Evolutionary conservation across 2,797 vertebrate species (phyloP).

Genomic region (Protonibea diacanthus): DNA sequence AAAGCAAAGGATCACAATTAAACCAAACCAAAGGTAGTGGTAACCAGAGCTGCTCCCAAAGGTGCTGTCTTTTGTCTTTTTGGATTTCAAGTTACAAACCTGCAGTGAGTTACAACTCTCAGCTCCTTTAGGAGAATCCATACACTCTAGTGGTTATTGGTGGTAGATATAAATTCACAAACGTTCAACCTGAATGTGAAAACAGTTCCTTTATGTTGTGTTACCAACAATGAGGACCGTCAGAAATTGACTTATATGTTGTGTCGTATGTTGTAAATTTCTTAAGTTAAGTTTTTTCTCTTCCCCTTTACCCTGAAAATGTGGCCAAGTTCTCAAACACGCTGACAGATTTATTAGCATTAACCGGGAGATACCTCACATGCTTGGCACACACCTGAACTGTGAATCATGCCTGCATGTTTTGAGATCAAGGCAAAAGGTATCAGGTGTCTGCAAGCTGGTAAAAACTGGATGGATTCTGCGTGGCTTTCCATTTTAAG

Average conservation of each 20-base stretch:
- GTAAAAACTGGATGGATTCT: conserved; percentile 24
- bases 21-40: conserved; percentile 19
- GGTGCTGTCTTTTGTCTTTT: conserved; percentile 37
- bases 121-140: not conserved
- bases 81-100: conserved; percentile 37
- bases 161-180: conserved; percentile 2
- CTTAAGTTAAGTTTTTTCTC: not conserved
- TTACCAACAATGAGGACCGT: not conserved
- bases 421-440: conserved; percentile 49
- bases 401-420: conserved; percentile 54
- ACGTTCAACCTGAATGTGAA: not conserved
- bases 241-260: not conserved
- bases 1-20: conserved; percentile 27
- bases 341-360: conserved; percentile 63
- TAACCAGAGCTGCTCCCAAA: conserved; percentile 52
- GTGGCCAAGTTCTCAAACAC: conserved; percentile 17
- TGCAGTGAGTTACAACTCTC: not conserved
- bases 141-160: conserved; percentile 1
- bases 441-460: conserved; percentile 48
- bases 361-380: conserved; percentile 45
- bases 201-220: not conserved
- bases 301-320: conserved; percentile 7
- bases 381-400: conserved; percentile 56
- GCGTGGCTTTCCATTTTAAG: not conserved
- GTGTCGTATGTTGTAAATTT: too few relatives aligned